Evolutionary conservation across 2,888 invertebrate genomes (phyloP), one percentile per base, ranked within the genome.

Genomic region (Tanypteryx hageni): DNA sequence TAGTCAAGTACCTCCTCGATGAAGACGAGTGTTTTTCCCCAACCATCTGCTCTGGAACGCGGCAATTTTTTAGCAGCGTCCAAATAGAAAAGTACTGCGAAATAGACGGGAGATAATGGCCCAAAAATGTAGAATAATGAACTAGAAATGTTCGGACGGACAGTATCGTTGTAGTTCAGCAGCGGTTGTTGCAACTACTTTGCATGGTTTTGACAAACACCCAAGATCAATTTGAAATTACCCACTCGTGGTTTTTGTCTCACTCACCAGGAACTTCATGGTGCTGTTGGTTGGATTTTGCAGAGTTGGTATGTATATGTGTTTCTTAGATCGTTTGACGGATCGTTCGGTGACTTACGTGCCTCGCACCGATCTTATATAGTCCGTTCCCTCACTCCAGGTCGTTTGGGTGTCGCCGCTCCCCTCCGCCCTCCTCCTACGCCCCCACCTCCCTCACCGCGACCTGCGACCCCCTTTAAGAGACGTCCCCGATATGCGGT

Each of bases 211-310:
- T 76, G 3, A 27, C 27, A 22, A 76, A 76, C 22, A 27, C 27
- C 9, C 27, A 22, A 76, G 13, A 76, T 44, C 44, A 5, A 44
- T 44, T 44, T 5, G 1, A 5, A 44, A 44, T 44, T 44, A 3
- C 1, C 44, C 44, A 44, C 44, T 44, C 44, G 76, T 76, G 27
- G 22, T 18, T 16, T 18, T 16, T 7, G n/a, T 68, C 61, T 31
- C 89, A 89, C 92, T 83, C 84, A 92, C 83, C 83, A 92, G 61
- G 82, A 92, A 83, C 64, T 83, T 92, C 82, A 92, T 84, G 84
- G 58, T 92, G 84, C 11, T 27, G 76, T 58, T 44, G 84, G 57
- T 92, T 83, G 59, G 18, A 22, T 82, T 92, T 92, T 81, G 81
- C 44, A 57, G 89, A 89, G 89, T 31, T 14, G 27, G 27, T 86